A percentile compares a stretch with the other conserved stretches of the same genome.
These are phyloP conservation scores for Embiotoca jacksoni DNA, from an alignment of 2,113 vertebrate species.

Conservation along the genomic window DNA sequence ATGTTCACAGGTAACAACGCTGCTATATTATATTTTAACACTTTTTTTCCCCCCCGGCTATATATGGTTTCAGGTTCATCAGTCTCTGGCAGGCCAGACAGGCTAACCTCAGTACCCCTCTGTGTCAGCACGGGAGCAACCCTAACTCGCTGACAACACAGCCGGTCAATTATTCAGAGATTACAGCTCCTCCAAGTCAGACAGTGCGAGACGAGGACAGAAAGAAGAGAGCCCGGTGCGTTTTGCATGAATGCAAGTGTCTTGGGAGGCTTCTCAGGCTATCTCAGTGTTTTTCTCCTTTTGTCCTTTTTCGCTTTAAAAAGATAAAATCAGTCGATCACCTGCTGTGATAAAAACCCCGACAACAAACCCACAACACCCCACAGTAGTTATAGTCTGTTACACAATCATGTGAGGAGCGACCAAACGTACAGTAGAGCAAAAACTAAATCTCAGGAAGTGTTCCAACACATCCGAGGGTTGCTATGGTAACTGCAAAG, in stretches of 20 bases:
- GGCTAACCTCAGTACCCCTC: constrained; percentile 46
- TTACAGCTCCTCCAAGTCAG: constrained; percentile 62
- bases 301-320: neutral
- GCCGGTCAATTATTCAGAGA: constrained; percentile 79
- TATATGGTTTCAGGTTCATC: neutral
- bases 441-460: constrained; percentile 44
- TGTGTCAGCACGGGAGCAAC: constrained; percentile 47
- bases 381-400: neutral
- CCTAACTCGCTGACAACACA: constrained; percentile 58
- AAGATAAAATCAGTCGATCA: neutral
- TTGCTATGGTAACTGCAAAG: constrained; percentile 77
- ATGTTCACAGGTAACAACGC: neutral
- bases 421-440: constrained; percentile 12
- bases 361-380: too few relatives aligned
- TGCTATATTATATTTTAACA: constrained; percentile 11
- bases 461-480: constrained; percentile 55
- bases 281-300: neutral
- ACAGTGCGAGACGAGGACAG: constrained; percentile 34
- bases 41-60: neutral
- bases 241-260: constrained; percentile 27
- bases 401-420: constrained; percentile 16
- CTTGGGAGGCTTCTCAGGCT: neutral
- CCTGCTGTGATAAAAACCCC: neutral
- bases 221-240: constrained; percentile 5
- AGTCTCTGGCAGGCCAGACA: constrained; percentile 32